Evolutionary conservation across 2,888 invertebrate genomes (phyloP), one percentile per base, ranked within the genome.

Genomic region (Rhogogaster chlorosoma): DNA sequence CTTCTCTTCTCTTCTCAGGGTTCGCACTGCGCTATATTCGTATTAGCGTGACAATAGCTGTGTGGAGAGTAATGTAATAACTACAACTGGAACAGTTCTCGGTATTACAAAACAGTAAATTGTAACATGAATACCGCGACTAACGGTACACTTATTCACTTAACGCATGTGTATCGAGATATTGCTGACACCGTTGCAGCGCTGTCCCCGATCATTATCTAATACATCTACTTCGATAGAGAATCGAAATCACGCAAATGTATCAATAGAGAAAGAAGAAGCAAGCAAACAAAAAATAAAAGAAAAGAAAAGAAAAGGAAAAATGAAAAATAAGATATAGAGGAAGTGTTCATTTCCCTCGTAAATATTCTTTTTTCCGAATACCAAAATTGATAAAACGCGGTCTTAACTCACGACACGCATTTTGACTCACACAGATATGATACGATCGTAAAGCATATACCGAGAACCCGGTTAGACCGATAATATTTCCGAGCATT

Each of bases 401-500:
- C n/a, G 53, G 0, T 53, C n/a, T 53, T 53, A n/a, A 53, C 53
- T 53, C 53, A 7, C 5, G 26, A 18, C n/a, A n/a, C 5, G 26
- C 61, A 26, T 61, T 61, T 22, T 10, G 26, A 22, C 61, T 61
- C 61, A 61, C 26, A 29, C 32, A 29, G 3, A 67, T 10, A 22
- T 53, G 22, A 26, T 67, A 26, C 29, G 32, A 67, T 67, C 12
- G 53, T 53, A 6, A n/a, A 53, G 26, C 26, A 26, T 57, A 57
- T 61, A 61, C 61, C 61, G 26, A 26, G 61, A 26, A 61, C 61
- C 26, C 26, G 26, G 22, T 61, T 7, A 36, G 32, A n/a, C 70
- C n/a, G 70, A 70, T 70, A 70, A 70, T 70, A n/a, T 70, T 70
- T 70, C 70, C 36, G 18, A 70, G 70, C n/a, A 70, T 70, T 70